Percentiles rank a stretch among this genome's conserved stretches.
These are phyloP conservation scores for Matsumurasca onukii DNA, from an alignment of 1,140 invertebrate species.

Conservation along the genomic window DNA sequence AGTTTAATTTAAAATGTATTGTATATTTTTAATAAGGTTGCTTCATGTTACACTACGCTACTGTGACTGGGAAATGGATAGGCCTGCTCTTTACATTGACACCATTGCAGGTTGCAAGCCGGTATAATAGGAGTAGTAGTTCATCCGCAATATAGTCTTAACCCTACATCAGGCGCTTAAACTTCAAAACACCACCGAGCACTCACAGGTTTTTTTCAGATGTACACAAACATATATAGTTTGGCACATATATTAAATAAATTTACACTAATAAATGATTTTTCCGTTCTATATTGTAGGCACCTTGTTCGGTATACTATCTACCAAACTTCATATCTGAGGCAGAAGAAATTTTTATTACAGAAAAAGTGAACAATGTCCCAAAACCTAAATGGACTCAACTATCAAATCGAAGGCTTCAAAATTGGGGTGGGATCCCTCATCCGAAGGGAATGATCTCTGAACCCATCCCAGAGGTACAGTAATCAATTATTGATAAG, in stretches of 20 bases:
- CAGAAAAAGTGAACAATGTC: slow-evolving; percentile 69
- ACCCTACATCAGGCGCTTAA: no score
- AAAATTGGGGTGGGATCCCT: slow-evolving; percentile 96
- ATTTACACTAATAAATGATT: not conserved
- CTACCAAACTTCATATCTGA: slow-evolving; percentile 88
- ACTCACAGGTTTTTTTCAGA: no score
- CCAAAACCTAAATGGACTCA: slow-evolving; percentile 97
- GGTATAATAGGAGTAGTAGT: no score
- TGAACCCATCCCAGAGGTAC: slow-evolving; percentile 77
- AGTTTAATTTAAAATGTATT: no score
- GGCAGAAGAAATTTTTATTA: slow-evolving; percentile 75
- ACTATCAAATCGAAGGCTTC: slow-evolving; percentile 83
- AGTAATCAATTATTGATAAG: slow-evolving; percentile 34
- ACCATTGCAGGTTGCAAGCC: no score
- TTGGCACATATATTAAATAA: not conserved
- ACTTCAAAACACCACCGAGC: no score
- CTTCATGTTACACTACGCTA: no score
- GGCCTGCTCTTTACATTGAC: no score
- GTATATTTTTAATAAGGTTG: no score
- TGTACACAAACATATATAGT: no score
- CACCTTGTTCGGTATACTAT: slow-evolving; percentile 76
- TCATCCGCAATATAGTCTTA: no score
- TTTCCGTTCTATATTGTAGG: slow-evolving; percentile 50
- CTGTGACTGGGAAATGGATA: no score
- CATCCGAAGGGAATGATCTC: slow-evolving; percentile 92